Evolutionary conservation across 2,797 vertebrate species (phyloP).

Genomic region (Eupleurogrammus muticus): DNA sequence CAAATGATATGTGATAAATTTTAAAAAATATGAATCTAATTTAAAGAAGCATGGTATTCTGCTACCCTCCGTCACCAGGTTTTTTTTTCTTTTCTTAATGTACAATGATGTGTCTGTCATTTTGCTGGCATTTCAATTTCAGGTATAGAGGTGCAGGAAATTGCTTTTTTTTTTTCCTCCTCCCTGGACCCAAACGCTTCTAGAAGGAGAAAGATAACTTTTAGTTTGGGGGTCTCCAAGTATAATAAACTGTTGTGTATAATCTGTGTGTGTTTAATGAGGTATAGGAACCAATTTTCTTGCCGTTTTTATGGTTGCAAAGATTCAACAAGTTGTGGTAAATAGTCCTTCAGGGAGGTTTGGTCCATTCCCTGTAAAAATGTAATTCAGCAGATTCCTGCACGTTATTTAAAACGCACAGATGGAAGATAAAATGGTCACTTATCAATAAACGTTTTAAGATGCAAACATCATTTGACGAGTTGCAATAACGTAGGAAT

Average conservation of each 20-base stretch:
- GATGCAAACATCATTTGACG: no score
- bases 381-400: no score
- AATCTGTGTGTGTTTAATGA: conserved; percentile 19
- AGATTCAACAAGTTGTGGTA: conserved; percentile 35
- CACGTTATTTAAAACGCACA: no score
- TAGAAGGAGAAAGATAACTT: conserved; percentile 32
- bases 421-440: no score
- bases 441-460: no score
- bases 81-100: conserved; percentile 36
- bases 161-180: conserved; percentile 71
- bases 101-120: conserved; percentile 71
- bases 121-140: conserved; percentile 77
- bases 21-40: conserved; percentile 76
- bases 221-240: conserved; percentile 33
- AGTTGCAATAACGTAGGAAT: no score
- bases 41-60: conserved; percentile 49
- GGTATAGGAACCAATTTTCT: background rate
- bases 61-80: conserved; percentile 39
- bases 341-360: conserved; percentile 21
- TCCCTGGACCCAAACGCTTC: conserved; percentile 30
- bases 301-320: conserved; percentile 8
- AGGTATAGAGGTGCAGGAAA: conserved; percentile 69
- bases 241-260: conserved; percentile 3
- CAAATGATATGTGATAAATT: conserved; percentile 68
- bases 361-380: background rate